A percentile compares a stretch with the other conserved stretches of the same genome.
These are phyloP conservation scores for Pollenia labialis DNA, from an alignment of 2,888 invertebrate species.

Conservation along the genomic window DNA sequence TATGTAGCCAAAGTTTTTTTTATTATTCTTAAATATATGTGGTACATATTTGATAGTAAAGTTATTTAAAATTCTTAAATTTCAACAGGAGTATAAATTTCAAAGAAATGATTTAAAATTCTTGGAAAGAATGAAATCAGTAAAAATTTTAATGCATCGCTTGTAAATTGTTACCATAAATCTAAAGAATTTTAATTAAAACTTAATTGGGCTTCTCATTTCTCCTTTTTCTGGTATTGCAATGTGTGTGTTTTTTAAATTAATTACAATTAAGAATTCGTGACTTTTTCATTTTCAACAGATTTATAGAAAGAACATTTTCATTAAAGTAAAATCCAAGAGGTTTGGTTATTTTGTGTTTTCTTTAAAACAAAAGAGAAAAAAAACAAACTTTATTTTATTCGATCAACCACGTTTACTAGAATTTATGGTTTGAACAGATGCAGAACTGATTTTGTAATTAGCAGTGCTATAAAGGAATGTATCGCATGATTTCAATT, in stretches of 20 bases:
- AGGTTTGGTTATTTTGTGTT: background rate
- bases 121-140: background rate
- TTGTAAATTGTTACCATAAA: background rate
- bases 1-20: background rate
- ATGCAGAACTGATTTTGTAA: constrained; percentile 20
- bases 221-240: background rate
- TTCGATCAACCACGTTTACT: constrained; percentile 17
- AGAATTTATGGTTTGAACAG: background rate
- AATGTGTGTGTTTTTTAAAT: background rate
- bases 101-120: constrained; percentile 1
- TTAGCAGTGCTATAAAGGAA: background rate
- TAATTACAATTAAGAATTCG: background rate
- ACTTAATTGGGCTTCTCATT: background rate
- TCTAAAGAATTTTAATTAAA: constrained; percentile 33
- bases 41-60: background rate
- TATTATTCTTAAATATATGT: too few species aligned
- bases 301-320: background rate
- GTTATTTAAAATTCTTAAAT: background rate
- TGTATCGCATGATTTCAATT: too few species aligned
- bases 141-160: background rate
- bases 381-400: background rate
- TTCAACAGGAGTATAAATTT: background rate
- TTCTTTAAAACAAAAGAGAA: background rate
- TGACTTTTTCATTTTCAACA: background rate
- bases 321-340: background rate